phyloP scores from a whole-genome alignment of 2,888 invertebrate species.

The Drosophila nigricruria region DNA sequence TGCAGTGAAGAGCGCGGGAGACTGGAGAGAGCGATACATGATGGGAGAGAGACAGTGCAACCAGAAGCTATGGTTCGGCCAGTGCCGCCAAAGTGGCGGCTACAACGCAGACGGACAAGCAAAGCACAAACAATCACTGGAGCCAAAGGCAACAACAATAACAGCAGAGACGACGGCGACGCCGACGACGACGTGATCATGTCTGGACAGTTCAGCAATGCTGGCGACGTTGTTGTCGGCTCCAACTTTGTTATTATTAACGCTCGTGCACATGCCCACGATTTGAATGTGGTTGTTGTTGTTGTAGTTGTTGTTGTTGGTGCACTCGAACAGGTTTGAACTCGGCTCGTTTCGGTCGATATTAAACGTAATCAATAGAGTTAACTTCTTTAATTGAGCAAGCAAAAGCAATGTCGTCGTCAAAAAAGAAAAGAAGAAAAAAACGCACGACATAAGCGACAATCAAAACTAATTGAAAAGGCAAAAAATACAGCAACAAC shows the following conservation, averaged over 20 bases:
- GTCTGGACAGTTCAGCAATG: constrained; percentile 73
- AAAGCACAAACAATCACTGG: constrained; percentile 63
- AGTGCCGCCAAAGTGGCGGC: constrained; percentile 79
- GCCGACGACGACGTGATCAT: constrained; percentile 68
- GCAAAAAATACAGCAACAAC: constrained; percentile 28
- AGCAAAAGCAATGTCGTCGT: constrained; percentile 22
- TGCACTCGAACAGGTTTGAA: constrained; percentile 69
- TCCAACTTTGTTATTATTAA: constrained; percentile 77
- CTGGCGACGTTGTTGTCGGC: constrained; percentile 76
- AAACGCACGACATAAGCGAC: constrained; percentile 55
- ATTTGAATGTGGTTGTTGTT: constrained; percentile 41
- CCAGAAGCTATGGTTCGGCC: constrained; percentile 73
- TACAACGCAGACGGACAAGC: constrained; percentile 59
- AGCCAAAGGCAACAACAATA: constrained; percentile 48
- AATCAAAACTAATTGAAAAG: constrained; percentile 77
- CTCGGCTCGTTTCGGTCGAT: constrained; percentile 53
- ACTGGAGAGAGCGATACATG: constrained; percentile 1
- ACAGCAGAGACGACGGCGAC: constrained; percentile 25
- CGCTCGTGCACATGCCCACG: constrained; percentile 71
- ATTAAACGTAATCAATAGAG: constrained; percentile 79
- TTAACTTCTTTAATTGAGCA: constrained; percentile 77
- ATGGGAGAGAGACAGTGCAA: constrained; percentile 55
- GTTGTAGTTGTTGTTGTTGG: constrained; percentile 13
- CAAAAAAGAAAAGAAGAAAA: background rate
- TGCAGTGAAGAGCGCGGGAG: too few relatives aligned